phyloP scores from a whole-genome alignment of 2,888 invertebrate genomes.

The Drosophila robusta region DNA sequence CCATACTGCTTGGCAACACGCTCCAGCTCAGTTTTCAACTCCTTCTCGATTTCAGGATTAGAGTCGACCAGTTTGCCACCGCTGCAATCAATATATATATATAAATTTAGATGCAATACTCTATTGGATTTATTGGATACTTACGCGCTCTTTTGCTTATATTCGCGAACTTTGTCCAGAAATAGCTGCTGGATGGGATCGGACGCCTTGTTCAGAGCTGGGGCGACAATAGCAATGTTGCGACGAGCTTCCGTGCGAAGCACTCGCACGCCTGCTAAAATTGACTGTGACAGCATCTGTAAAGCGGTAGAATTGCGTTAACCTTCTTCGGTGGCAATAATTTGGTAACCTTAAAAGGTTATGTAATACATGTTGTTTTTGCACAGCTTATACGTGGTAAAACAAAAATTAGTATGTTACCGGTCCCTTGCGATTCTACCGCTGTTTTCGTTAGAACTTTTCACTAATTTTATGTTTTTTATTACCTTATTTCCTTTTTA shows the following conservation, averaged over 20 bases:
- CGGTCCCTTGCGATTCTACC: no score
- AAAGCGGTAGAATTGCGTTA: slow-evolving; percentile 7
- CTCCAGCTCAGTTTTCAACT: slow-evolving; percentile 91
- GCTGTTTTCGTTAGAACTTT: neutral
- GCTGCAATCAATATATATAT: slow-evolving; percentile 85
- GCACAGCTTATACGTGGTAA: neutral
- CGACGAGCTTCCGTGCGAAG: slow-evolving; percentile 87
- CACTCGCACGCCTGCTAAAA: slow-evolving; percentile 86
- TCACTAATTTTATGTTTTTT: neutral
- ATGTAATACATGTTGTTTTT: slow-evolving; percentile 69
- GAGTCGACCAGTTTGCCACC: slow-evolving; percentile 94
- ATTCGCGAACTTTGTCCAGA: slow-evolving; percentile 95
- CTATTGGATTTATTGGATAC: slow-evolving; percentile 75
- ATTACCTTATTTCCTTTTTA: slow-evolving; percentile 58
- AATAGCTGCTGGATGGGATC: slow-evolving; percentile 98
- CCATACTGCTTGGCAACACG: slow-evolving; percentile 92
- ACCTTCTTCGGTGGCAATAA: neutral
- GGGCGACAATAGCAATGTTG: slow-evolving; percentile 90
- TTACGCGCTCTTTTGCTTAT: slow-evolving; percentile 94
- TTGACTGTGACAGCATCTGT: slow-evolving; percentile 87
- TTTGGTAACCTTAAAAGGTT: slow-evolving; percentile 81
- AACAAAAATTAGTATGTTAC: neutral
- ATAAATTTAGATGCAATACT: neutral
- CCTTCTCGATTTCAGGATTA: slow-evolving; percentile 90
- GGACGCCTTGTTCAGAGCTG: slow-evolving; percentile 88